phyloP scores from a whole-genome alignment of 2,888 invertebrate species.

The Autographa pulchrina region DNA sequence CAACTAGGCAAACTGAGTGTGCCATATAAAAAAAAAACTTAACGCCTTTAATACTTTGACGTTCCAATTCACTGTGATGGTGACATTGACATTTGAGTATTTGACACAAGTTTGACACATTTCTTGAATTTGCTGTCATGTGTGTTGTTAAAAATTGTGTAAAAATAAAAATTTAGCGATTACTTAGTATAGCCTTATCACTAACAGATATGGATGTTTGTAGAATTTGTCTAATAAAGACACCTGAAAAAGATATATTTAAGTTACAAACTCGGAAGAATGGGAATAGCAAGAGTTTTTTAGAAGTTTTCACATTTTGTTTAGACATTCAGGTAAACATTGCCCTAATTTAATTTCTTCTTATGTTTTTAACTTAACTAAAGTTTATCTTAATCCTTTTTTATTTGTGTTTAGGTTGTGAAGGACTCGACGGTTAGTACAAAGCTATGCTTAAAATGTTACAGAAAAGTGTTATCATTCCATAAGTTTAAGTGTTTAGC shows the following conservation, averaged over 20 bases:
- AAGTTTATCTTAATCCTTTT: constrained; percentile 7
- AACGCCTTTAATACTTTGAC: background rate
- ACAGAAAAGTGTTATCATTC: constrained; percentile 72
- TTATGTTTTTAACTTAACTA: background rate
- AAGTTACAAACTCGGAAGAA: constrained; percentile 60
- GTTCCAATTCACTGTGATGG: background rate
- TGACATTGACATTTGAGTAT: background rate
- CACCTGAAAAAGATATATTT: constrained; percentile 68
- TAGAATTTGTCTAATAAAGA: constrained; percentile 71
- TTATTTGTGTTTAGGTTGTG: constrained; percentile 65
- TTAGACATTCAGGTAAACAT: constrained; percentile 76
- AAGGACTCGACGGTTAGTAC: constrained; percentile 67
- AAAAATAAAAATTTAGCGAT: background rate
- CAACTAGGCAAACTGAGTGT: too few species aligned
- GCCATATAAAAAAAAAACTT: too few species aligned
- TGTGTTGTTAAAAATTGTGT: background rate
- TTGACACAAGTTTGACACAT: background rate
- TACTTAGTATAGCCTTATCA: background rate
- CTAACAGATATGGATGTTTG: constrained; percentile 65
- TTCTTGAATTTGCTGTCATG: constrained; percentile 4
- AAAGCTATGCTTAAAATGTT: constrained; percentile 79
- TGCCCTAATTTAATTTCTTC: constrained; percentile 1
- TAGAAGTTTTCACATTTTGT: constrained; percentile 75
- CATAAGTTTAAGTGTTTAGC: constrained; percentile 78
- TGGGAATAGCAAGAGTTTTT: constrained; percentile 56